A percentile compares a stretch with the other conserved stretches of the same genome.
Conservation (phyloP, 2,797 vertebrate species). For the Atherinosoma microstoma region DNA sequence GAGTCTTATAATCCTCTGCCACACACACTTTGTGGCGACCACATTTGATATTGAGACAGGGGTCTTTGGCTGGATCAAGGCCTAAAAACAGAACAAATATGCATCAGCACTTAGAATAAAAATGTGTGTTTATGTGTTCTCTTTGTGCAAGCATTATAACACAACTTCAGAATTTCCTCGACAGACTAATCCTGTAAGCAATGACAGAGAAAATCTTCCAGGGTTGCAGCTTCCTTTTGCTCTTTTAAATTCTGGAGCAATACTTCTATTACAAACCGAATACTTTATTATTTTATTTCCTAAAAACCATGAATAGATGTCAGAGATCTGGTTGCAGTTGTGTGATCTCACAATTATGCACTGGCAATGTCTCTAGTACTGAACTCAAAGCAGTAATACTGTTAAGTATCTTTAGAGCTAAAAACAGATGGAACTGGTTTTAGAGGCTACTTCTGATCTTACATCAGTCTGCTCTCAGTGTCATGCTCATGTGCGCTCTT, state of each 20-base stretch:
- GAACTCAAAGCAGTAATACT: conserved; percentile 59
- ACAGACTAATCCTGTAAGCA: conserved; percentile 20
- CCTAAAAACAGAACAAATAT: conserved; percentile 72
- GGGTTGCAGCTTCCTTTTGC: conserved; percentile 25
- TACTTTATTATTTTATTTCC: conserved; percentile 13
- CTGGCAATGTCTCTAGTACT: conserved; percentile 29
- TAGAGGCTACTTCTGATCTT: conserved; percentile 55
- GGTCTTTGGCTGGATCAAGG: conserved; percentile 94
- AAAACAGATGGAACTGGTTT: conserved; percentile 74
- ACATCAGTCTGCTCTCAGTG: conserved; percentile 38
- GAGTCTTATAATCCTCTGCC: conserved; percentile 90
- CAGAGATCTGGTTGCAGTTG: conserved; percentile 9
- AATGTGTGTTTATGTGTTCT: not conserved
- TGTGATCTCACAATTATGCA: conserved; percentile 12
- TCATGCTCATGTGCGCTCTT: conserved; percentile 19
- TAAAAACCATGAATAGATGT: conserved; percentile 3
- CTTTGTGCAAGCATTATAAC: not conserved
- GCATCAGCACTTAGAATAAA: not conserved
- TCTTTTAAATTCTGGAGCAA: conserved; percentile 22
- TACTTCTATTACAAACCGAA: not conserved
- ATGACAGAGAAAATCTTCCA: conserved; percentile 5
- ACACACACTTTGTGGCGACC: conserved; percentile 95
- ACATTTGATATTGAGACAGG: conserved; percentile 96
- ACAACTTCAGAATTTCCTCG: conserved; percentile 17
- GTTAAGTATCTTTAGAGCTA: conserved; percentile 69